A percentile compares a stretch with the other conserved stretches of the same genome.
Conservation (phyloP, 2,888 invertebrate species). For the Augiades crinisus region DNA sequence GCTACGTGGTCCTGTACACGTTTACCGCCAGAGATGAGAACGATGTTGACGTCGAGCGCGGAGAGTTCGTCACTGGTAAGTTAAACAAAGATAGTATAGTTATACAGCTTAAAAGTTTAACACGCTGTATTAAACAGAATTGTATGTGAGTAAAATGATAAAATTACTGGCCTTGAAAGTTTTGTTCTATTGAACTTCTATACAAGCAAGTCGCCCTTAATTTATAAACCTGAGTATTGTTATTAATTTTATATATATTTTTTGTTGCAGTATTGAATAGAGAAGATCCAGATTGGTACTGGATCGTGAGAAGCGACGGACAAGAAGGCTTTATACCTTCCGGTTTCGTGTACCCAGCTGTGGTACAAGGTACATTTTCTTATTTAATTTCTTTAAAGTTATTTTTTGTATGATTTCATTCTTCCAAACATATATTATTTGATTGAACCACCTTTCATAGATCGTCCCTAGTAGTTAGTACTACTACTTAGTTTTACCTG, state of each 20-base stretch:
- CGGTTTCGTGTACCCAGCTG: constrained; percentile 96
- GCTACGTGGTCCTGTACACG: constrained; percentile 95
- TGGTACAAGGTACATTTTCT: constrained; percentile 84
- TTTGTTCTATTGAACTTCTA: not conserved
- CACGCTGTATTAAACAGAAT: too few species aligned
- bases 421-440: too few species aligned
- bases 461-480: too few species aligned
- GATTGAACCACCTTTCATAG: too few species aligned
- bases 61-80: constrained; percentile 94
- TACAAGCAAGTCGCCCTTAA: too few species aligned
- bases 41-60: constrained; percentile 95
- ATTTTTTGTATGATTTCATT: too few species aligned
- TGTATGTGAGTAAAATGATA: too few species aligned
- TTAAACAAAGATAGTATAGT: not conserved
- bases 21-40: constrained; percentile 97
- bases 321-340: constrained; percentile 98
- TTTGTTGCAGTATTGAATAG: constrained; percentile 88
- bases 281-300: constrained; percentile 98
- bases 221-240: not conserved
- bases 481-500: too few species aligned
- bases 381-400: too few species aligned
- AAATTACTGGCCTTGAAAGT: too few species aligned
- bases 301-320: constrained; percentile 95
- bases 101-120: too few species aligned
- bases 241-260: too few species aligned